Conservation (phyloP, 2,113 vertebrate species). For the Sylvilagus bachmani region DNA sequence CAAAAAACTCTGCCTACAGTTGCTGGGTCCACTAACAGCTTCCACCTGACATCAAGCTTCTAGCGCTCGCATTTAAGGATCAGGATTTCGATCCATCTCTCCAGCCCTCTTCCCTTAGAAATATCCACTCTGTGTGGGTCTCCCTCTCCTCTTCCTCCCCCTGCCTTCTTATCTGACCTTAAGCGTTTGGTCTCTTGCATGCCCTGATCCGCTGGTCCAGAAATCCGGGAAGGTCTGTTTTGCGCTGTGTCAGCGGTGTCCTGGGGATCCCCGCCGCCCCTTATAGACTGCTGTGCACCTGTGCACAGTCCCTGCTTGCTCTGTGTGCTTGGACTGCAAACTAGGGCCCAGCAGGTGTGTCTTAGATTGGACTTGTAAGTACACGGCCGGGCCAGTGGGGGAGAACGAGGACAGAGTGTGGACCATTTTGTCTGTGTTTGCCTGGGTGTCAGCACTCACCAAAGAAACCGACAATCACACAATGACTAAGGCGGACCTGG, state of each 20-base stretch:
- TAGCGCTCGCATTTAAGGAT: slow-evolving; percentile 23
- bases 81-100: neutral
- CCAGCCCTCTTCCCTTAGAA: neutral
- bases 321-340: slow-evolving; percentile 55
- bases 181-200: too few relatives aligned
- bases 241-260: neutral
- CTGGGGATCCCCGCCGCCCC: slow-evolving; percentile 43
- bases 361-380: slow-evolving; percentile 40
- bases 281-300: slow-evolving; percentile 62
- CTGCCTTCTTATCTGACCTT: neutral
- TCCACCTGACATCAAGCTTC: neutral
- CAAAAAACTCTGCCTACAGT: neutral
- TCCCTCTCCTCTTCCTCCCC: neutral
- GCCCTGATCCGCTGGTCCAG: neutral
- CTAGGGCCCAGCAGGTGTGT: neutral
- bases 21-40: neutral
- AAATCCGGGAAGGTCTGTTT: slow-evolving; percentile 69
- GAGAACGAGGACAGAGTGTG: neutral
- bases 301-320: slow-evolving; percentile 72
- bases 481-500: neutral
- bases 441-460: slow-evolving; percentile 62
- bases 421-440: neutral
- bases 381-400: neutral
- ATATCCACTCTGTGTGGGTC: neutral
- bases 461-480: slow-evolving; percentile 7